Evolutionary conservation across 2,797 vertebrate species (phyloP).

Genomic region (Cossypha heuglini): DNA sequence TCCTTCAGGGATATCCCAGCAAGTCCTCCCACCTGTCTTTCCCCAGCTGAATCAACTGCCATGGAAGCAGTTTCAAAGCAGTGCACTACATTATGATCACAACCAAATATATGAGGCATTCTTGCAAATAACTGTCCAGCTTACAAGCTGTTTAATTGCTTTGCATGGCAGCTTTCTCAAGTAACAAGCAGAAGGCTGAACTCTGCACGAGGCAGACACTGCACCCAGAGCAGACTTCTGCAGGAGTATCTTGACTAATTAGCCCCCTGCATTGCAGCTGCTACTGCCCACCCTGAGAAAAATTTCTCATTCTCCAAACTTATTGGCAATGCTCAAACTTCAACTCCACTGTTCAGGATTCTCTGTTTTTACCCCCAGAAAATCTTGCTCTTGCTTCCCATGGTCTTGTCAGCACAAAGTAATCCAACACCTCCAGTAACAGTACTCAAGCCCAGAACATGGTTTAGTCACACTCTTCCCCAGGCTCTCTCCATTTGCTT

Average conservation of each 20-base stretch:
- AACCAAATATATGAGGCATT: background rate
- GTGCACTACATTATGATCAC: background rate
- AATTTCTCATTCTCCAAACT: background rate
- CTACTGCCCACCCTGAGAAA: background rate
- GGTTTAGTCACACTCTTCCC: background rate
- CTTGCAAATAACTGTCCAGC: background rate
- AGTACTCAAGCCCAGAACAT: background rate
- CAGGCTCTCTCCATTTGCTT: background rate
- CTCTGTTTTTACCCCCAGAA: background rate
- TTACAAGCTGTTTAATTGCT: background rate
- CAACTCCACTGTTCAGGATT: background rate
- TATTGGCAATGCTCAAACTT: background rate
- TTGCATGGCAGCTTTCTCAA: background rate
- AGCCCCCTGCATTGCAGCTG: background rate
- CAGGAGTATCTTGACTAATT: background rate
- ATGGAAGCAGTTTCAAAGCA: background rate
- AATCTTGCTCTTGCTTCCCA: background rate
- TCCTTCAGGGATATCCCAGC: background rate
- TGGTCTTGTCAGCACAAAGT: background rate
- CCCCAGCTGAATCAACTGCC: background rate
- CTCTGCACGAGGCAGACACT: accelerated
- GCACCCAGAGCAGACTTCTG: background rate
- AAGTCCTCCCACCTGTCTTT: background rate
- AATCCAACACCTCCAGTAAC: background rate
- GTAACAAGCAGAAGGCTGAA: background rate